Percentiles rank a stretch among this genome's conserved stretches.
Conservation (phyloP, 2,888 invertebrate genomes). For the Tridacna crocea region DNA sequence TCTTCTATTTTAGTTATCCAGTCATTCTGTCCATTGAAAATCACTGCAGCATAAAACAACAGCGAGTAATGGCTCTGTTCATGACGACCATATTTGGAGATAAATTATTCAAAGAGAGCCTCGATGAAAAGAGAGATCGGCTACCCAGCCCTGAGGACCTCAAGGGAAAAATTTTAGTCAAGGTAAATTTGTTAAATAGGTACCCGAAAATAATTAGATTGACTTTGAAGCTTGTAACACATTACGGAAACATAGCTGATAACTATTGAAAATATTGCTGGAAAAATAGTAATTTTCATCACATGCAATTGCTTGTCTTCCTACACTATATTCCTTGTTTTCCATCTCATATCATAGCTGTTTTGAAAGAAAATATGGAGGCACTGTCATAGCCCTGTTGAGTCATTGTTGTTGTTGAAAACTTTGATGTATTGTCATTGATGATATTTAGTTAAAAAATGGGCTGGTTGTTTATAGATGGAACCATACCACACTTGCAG, state of each 20-base stretch:
- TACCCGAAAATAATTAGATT: no score
- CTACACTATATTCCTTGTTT: background rate
- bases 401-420: no score
- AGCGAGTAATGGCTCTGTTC: slow-evolving; percentile 83
- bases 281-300: background rate
- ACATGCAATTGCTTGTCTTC: background rate
- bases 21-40: slow-evolving; percentile 85
- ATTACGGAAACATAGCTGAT: no score
- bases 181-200: slow-evolving; percentile 69
- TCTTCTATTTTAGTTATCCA: slow-evolving; percentile 84
- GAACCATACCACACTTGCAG: no score
- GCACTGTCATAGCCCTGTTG: no score
- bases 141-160: slow-evolving; percentile 83
- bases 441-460: no score
- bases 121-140: slow-evolving; percentile 67
- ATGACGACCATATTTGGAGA: slow-evolving; percentile 83
- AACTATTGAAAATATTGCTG: background rate
- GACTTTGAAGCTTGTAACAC: no score
- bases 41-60: slow-evolving; percentile 85
- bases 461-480: no score
- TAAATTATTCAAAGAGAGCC: slow-evolving; percentile 73
- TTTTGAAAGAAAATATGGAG: no score
- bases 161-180: slow-evolving; percentile 83
- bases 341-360: no score
- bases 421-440: no score